Base-by-base conservation (phyloP, 2,888 invertebrate species). In the Ypsolopha sequella region DNA sequence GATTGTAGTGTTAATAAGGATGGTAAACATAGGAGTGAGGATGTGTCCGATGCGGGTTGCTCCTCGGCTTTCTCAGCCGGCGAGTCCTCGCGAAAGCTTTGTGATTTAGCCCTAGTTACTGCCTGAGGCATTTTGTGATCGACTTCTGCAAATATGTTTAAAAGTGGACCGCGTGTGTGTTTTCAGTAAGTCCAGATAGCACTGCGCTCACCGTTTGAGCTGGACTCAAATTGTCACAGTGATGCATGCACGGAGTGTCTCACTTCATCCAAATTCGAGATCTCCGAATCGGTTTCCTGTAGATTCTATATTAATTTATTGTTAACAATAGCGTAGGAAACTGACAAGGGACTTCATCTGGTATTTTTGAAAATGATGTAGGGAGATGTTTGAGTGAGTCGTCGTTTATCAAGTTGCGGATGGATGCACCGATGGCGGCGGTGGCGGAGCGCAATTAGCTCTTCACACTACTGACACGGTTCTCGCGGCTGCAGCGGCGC, bases 391-490 rank as follows among this genome's bases (percentile, higher is more conserved):
- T 24, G 24, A 24, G 24, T 24, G 62, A 65, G 76, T 80, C 69
- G 77, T 77, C 73, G 75, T 78, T 76, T 72, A 62, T 65, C 66
- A 43, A 54, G 64, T 64, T 62, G 67, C 70, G 73, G 66, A 64
- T 64, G 70, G 60, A 64, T 65, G 64, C 65, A 68, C 68, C 66
- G 62, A 54, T 60, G 71, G 70, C 63, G 71, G 70, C 63, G 66
- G 62, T 65, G 24, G 24, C 24, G 4, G 24, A 24, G 24, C 66
- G 79, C 76, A 82, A 84, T 81, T 84, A 84, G 76, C 75, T 77
- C 80, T 82, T 81, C 80, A 82, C 84, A 82, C 86, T 82, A 85
- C 80, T 86, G 84, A 86, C 86, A 86, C 84, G 84, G 80, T 85
- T 86, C 81, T 79, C 79, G 76, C 74, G 73, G 66, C 70, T 65